Percentiles rank a stretch among this genome's conserved stretches.
Evolutionary conservation across 2,888 invertebrate species (phyloP).

Genomic region (Acronicta alni): DNA sequence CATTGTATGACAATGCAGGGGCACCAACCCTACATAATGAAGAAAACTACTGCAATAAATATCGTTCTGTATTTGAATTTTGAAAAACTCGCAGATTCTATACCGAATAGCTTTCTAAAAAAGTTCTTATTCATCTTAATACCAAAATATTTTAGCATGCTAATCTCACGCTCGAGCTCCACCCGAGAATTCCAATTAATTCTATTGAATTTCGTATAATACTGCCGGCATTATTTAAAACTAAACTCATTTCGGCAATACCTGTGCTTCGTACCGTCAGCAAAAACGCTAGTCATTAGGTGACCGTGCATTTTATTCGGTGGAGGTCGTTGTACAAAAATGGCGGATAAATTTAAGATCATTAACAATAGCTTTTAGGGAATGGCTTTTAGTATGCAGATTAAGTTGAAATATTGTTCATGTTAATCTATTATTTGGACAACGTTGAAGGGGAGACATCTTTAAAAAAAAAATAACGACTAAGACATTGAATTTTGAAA

Average conservation of each 20-base stretch:
- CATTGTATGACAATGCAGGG: too few species aligned
- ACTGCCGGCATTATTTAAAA: slow-evolving; percentile 28
- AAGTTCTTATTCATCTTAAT: slow-evolving; percentile 6
- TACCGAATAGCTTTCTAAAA: not conserved
- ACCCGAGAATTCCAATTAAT: slow-evolving; percentile 26
- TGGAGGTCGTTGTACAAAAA: slow-evolving; percentile 19
- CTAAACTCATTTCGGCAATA: slow-evolving; percentile 20
- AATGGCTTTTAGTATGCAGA: slow-evolving; percentile 13
- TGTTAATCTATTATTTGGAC: not conserved
- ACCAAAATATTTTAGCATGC: slow-evolving; percentile 13
- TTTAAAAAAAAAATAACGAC: too few species aligned
- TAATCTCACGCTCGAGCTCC: slow-evolving; percentile 17
- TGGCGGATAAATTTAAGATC: slow-evolving; percentile 18
- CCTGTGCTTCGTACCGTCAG: slow-evolving; percentile 28
- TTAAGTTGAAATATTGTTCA: slow-evolving; percentile 17
- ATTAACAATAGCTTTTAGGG: slow-evolving; percentile 27
- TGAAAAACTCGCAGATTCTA: too few species aligned
- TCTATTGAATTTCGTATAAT: slow-evolving; percentile 25
- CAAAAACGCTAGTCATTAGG: slow-evolving; percentile 41
- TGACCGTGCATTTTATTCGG: slow-evolving; percentile 31
- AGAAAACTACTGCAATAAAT: too few species aligned
- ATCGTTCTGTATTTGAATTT: too few species aligned
- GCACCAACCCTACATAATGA: too few species aligned
- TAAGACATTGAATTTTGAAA: too few species aligned
- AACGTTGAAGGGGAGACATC: not conserved